phyloP scores from a whole-genome alignment of 2,797 vertebrate species.

The Jordanella pulchra region DNA sequence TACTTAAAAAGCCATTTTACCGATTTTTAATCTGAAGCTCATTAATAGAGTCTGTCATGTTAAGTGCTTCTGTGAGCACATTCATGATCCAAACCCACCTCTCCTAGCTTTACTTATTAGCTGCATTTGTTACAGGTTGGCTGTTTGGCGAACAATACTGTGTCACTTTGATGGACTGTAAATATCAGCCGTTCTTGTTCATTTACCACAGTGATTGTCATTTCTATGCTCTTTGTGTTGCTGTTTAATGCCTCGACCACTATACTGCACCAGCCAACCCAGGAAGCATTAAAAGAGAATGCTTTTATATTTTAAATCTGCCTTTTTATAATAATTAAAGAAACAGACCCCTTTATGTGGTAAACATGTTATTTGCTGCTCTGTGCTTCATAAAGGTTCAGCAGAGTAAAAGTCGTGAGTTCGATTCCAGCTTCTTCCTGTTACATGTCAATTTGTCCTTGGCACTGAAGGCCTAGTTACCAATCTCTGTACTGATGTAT shows the following conservation, averaged over 20 bases:
- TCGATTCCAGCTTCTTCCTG: too few species aligned
- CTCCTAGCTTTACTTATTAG: not conserved
- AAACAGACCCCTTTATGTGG: not conserved
- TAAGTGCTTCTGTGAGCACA: slow-evolving; percentile 4
- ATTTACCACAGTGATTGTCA: not conserved
- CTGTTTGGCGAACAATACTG: slow-evolving; percentile 2
- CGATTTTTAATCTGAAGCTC: slow-evolving; percentile 44
- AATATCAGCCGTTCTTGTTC: slow-evolving; percentile 1
- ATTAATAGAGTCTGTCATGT: slow-evolving; percentile 40
- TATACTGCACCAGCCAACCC: not conserved
- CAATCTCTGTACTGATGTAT: too few species aligned
- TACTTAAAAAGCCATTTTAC: slow-evolving; percentile 50
- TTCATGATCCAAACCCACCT: not conserved
- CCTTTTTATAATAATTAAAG: not conserved
- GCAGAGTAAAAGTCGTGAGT: not conserved
- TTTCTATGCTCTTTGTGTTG: not conserved
- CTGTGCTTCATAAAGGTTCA: not conserved
- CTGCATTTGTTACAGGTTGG: not conserved
- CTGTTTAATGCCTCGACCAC: not conserved
- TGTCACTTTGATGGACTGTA: not conserved
- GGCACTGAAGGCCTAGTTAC: too few species aligned
- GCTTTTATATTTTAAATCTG: not conserved
- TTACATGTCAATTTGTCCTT: too few species aligned
- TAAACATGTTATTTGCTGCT: not conserved
- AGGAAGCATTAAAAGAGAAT: not conserved